Evolutionary conservation across 2,888 invertebrate genomes (phyloP).

Genomic region (Epirrhoe tristata): DNA sequence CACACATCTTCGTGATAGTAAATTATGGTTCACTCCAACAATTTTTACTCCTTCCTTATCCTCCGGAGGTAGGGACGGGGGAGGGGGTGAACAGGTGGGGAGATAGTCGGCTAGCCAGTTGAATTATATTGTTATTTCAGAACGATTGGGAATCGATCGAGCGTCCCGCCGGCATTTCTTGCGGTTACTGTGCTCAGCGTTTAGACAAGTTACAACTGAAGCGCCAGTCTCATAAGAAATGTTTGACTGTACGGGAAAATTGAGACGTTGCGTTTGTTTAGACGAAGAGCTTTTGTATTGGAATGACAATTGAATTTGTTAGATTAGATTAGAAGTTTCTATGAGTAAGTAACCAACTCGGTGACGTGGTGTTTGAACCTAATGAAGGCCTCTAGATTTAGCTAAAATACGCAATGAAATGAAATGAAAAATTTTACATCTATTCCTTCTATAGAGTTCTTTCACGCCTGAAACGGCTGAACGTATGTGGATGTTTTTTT

Average conservation of each 20-base stretch:
- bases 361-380: too few species aligned
- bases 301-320: too few species aligned
- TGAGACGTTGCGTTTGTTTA: background rate
- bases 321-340: too few species aligned
- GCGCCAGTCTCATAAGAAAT: background rate
- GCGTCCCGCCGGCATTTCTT: conserved; percentile 42
- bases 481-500: too few species aligned
- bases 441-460: too few species aligned
- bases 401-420: background rate
- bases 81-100: conserved; percentile 41
- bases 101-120: conserved; percentile 51
- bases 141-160: conserved; percentile 55
- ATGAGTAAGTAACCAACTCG: too few species aligned
- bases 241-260: background rate
- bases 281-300: background rate
- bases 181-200: conserved; percentile 40
- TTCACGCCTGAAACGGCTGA: too few species aligned
- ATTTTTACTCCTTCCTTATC: conserved; percentile 51
- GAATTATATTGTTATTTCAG: conserved; percentile 61
- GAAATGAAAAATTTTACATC: background rate
- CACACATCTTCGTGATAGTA: conserved; percentile 54
- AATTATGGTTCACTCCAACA: conserved; percentile 50
- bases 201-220: conserved; percentile 27
- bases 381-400: too few species aligned
- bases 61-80: conserved; percentile 33